These are phyloP conservation scores for Cryptoprocta ferox DNA, from an alignment of 2,797 vertebrate species.

Conservation along the genomic window DNA sequence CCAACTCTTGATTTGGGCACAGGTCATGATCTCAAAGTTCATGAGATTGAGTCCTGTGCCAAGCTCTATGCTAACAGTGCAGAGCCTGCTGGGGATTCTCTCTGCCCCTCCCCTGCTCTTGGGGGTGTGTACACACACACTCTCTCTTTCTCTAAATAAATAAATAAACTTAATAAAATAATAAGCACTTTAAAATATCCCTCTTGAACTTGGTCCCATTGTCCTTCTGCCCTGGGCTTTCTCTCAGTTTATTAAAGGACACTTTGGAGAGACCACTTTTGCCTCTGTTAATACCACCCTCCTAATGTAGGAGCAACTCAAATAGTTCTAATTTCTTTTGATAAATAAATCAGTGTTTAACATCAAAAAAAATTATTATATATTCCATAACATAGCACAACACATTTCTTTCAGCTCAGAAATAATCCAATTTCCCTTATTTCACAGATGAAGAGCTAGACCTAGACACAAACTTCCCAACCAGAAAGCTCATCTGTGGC, in stretches of 20 bases:
- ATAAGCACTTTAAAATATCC: background rate
- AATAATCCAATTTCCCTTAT: background rate
- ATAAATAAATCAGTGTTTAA: constrained; percentile 19
- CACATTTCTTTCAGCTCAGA: background rate
- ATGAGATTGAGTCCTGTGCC: too few relatives aligned
- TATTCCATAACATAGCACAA: background rate
- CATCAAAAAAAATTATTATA: background rate
- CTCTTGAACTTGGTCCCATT: background rate
- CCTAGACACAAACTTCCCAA: background rate
- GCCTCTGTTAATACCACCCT: background rate
- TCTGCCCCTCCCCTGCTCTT: too few relatives aligned
- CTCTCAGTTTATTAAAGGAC: background rate
- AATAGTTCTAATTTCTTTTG: constrained; percentile 35
- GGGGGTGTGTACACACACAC: too few relatives aligned
- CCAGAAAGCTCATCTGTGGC: background rate
- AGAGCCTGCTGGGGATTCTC: too few relatives aligned
- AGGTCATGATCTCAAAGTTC: too few relatives aligned
- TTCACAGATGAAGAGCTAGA: background rate
- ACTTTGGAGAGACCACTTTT: background rate
- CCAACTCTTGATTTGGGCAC: too few relatives aligned
- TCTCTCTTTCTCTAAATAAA: too few relatives aligned
- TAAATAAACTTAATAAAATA: too few relatives aligned
- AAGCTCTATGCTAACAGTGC: too few relatives aligned
- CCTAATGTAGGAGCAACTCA: constrained; percentile 1
- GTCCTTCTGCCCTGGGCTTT: background rate